These are phyloP conservation scores for Sterrhoptilus dennistouni DNA, from an alignment of 2,113 vertebrate genomes.

Conservation along the genomic window DNA sequence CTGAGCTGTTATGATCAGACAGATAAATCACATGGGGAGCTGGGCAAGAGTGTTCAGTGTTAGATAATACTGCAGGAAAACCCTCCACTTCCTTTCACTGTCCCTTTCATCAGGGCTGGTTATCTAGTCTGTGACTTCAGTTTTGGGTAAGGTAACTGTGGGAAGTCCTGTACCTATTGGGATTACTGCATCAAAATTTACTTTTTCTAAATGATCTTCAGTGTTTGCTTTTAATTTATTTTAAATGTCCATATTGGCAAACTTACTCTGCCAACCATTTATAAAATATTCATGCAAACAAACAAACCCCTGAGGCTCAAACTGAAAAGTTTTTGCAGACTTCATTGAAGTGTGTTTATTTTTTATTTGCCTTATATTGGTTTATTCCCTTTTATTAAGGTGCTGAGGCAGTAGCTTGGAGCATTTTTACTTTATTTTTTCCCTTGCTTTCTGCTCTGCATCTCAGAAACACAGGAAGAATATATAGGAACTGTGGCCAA, in stretches of 20 bases:
- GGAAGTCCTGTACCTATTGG: neutral
- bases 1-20: neutral
- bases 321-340: neutral
- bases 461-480: neutral
- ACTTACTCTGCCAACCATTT: neutral
- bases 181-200: neutral
- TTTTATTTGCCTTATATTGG: neutral
- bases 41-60: neutral
- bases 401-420: neutral
- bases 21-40: neutral
- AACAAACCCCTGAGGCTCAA: neutral
- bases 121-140: neutral
- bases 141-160: neutral
- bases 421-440: neutral
- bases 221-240: constrained; percentile 9
- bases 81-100: neutral
- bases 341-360: neutral
- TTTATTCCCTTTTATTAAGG: neutral
- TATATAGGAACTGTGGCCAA: neutral
- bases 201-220: neutral
- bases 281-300: constrained; percentile 17
- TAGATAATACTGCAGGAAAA: neutral
- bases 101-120: neutral
- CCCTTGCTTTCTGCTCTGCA: neutral
- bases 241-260: neutral